Base-by-base conservation (phyloP, 2,888 invertebrate genomes). In the Eudasyphora cyanicolor region DNA sequence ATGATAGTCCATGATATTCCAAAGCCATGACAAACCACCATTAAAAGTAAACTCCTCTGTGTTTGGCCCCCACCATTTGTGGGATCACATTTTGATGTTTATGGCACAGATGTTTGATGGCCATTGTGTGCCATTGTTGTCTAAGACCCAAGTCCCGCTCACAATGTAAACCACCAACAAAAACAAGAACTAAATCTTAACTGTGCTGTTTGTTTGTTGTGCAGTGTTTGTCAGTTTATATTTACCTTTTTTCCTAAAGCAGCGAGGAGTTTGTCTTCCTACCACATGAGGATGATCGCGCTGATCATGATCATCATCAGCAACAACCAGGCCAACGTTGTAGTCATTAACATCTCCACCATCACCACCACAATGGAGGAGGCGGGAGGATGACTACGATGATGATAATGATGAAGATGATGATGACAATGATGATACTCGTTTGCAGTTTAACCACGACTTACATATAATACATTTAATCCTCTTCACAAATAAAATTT, bases 61-160 rank as follows among this genome's bases (percentile, higher is more conserved):
- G 57, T 60, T 74, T 76, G 64, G 54, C 60, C 75, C 70, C 60
- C 60, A 67, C 60, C 60, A 67, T 80, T 81, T 79, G 64, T 71
- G 76, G 74, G 75, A 79, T 38, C 29, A 60, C 17, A 32, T 73
- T 79, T 69, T 79, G 69, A 82, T 81, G 81, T 77, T 84, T 85
- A 85, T 86, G 79, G 82, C 77, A 85, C 85, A 85, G 84, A 86
- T 86, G 85, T 84, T 84, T 81, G 81, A 84, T 81, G 81, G 78
- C 75, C 67, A 67, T 67, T 67, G 67, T 67, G 38, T 84, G 78
- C 75, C 67, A 67, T 67, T 67, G 67, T 67, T 67, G 35, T 67
- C 67, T 79, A 76, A 57, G 49, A 73, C 45, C 49, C 62, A 62
- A 74, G 76, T 76, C 81, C 78, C 84, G 64, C 78, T n/a, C n/a